Conservation (phyloP, 2,797 vertebrate species). For the Octomys mimax region DNA sequence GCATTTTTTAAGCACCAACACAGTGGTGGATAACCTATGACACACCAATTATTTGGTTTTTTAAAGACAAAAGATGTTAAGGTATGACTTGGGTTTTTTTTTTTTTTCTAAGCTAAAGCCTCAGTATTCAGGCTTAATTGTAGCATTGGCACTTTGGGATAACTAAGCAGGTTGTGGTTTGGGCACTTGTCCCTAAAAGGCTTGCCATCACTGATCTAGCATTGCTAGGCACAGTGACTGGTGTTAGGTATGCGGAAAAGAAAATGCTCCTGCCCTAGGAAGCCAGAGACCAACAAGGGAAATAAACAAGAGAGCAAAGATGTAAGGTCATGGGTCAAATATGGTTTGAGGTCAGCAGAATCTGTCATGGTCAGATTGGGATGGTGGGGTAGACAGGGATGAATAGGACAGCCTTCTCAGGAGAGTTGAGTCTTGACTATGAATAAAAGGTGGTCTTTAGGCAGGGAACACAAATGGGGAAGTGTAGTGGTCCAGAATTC, state of each 20-base stretch:
- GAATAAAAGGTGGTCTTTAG: conserved; percentile 3
- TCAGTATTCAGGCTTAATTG: not conserved
- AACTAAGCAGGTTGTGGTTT: not conserved
- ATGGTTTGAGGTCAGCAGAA: not conserved
- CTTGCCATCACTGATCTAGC: not conserved
- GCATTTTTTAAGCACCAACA: not conserved
- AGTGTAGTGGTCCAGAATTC: not conserved
- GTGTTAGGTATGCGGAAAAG: not conserved
- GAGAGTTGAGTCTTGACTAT: not conserved
- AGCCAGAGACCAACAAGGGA: not conserved
- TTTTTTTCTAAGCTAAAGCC: not conserved
- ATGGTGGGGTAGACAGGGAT: not conserved
- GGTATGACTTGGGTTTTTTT: not conserved
- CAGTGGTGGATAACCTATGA: not conserved
- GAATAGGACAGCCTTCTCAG: not conserved
- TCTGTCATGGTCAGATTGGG: not conserved
- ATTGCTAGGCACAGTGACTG: not conserved
- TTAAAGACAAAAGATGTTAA: not conserved
- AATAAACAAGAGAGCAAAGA: not conserved
- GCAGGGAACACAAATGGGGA: not conserved
- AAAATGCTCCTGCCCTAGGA: not conserved
- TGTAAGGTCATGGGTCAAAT: not conserved
- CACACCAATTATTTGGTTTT: not conserved
- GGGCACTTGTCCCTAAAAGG: not conserved
- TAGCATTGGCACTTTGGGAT: not conserved